Evolutionary conservation across 1,140 invertebrate genomes (phyloP), one percentile per base, ranked within the genome.

Genomic region (Dendroctonus ponderosae): DNA sequence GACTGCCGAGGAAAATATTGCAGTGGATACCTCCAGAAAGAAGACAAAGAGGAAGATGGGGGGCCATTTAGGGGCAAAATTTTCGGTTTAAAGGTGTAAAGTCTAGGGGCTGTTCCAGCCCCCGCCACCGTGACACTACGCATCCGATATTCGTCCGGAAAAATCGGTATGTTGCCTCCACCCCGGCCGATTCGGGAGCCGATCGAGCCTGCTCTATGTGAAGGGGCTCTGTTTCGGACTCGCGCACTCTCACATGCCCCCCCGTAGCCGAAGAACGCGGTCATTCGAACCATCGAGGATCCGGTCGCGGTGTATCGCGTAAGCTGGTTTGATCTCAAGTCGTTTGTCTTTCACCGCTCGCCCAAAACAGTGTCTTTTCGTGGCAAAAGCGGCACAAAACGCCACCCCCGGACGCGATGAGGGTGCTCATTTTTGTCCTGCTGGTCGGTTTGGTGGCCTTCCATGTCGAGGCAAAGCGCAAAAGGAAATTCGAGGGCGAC

Each of bases 401-500:
- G 52, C 38, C 52, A 26, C 49, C 61, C 61, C 52, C 52, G 14
- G 26, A 9, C 46, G 61, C 62, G 56, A 72, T 75, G 71, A 75
- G 70, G 70, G 57, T 76, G 71, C 63, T 74, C 66, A 71, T 81
- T 71, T 79, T 81, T 76, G 71, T 82, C 73, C 73, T 81, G 44
- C 66, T 81, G 38, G 71, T 80, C 57, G 68, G 80, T 62, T 64
- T 82, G 40, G 73, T 80, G 59, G 72, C 77, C 11, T 74, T 75
- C 49, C 72, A 76, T 42, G 74, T 71, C 53, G 83, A 84, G 57
- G 82, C 80, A 76, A 66, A 84, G 79, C 72, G 82, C 76, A 86
- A 86, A 75, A 79, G 83, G 71, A 88, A 86, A 75, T 86, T 87
- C 75, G 86, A 88, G 66, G 85, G 85, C 7, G 86, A 88, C 70